These are phyloP conservation scores for Ectemnius lituratus DNA, from an alignment of 2,888 invertebrate species.

Conservation along the genomic window DNA sequence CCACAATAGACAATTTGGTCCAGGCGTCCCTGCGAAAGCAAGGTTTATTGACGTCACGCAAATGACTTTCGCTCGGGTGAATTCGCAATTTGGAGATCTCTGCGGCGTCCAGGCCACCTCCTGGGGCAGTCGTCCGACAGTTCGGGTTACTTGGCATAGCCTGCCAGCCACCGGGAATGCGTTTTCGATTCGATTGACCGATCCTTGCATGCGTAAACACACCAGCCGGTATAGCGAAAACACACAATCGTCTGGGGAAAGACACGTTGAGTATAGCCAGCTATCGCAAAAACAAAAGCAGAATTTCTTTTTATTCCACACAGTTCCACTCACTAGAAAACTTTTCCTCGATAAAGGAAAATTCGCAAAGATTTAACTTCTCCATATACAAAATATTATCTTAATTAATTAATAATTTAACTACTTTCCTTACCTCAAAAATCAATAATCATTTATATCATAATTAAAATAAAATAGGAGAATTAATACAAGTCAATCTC, in stretches of 20 bases:
- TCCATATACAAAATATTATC: too few relatives aligned
- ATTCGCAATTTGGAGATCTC: conserved; percentile 2
- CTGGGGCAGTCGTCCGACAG: neutral
- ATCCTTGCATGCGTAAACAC: neutral
- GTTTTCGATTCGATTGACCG: neutral
- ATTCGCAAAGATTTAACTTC: too few relatives aligned
- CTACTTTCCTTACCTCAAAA: too few relatives aligned
- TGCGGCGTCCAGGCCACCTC: neutral
- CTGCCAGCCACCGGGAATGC: neutral
- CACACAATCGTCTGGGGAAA: neutral
- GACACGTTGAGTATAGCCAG: neutral
- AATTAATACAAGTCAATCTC: too few relatives aligned
- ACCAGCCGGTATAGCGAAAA: neutral
- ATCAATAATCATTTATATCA: too few relatives aligned
- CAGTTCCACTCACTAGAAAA: too few relatives aligned
- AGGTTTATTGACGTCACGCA: conserved; percentile 1
- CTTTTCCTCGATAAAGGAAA: too few relatives aligned
- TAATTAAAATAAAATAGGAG: too few relatives aligned
- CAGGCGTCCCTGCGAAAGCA: neutral
- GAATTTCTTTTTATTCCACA: too few relatives aligned
- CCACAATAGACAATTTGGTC: too few relatives aligned
- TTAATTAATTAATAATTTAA: too few relatives aligned
- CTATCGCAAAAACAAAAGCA: too few relatives aligned
- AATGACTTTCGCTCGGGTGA: conserved; percentile 3
- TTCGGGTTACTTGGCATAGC: neutral